Conservation (phyloP, 92 coral and sea anemone genomes). For the Actinernus sp. region DNA sequence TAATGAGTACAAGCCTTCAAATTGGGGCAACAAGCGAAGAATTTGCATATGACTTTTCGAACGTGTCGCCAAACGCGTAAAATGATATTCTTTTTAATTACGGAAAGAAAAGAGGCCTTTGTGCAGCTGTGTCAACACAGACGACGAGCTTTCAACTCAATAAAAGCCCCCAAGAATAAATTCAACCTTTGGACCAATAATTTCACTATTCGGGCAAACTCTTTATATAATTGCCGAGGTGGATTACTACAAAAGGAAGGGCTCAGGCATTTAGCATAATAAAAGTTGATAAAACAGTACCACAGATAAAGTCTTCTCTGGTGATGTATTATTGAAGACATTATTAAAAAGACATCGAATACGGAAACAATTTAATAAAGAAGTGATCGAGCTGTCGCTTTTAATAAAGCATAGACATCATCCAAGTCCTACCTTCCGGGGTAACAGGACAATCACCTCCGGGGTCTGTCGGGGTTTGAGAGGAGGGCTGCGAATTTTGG, state of each 20-base stretch:
- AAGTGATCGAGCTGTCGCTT: conserved; percentile 95
- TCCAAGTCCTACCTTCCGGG: conserved; percentile 90
- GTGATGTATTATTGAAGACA: conserved; percentile 92
- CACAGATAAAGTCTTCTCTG: conserved; percentile 63
- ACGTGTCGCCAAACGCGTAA: conserved; percentile 87
- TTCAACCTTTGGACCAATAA: conserved; percentile 88
- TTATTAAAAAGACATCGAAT: conserved; percentile 97
- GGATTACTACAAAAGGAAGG: conserved; percentile 82
- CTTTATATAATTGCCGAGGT: conserved; percentile 88
- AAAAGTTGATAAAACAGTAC: conserved; percentile 73
- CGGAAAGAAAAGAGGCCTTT: conserved; percentile 93
- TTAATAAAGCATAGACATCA: conserved; percentile 58
- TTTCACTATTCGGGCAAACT: conserved; percentile 85
- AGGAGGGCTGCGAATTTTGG: conserved; percentile 81
- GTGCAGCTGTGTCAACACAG: conserved; percentile 99
- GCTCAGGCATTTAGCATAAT: conserved; percentile 86
- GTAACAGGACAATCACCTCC: conserved; percentile 90
- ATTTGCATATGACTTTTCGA: conserved; percentile 90
- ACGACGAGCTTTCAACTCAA: conserved; percentile 98
- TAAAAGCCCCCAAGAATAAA: conserved; percentile 96
- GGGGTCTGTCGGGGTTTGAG: conserved; percentile 90
- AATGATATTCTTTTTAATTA: conserved; percentile 99
- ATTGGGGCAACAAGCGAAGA: conserved; percentile 57
- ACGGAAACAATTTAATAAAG: conserved; percentile 98
- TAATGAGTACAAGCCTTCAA: conserved; percentile 76